phyloP scores from a whole-genome alignment of 2,888 invertebrate genomes.

The Cheilosia impressa region DNA sequence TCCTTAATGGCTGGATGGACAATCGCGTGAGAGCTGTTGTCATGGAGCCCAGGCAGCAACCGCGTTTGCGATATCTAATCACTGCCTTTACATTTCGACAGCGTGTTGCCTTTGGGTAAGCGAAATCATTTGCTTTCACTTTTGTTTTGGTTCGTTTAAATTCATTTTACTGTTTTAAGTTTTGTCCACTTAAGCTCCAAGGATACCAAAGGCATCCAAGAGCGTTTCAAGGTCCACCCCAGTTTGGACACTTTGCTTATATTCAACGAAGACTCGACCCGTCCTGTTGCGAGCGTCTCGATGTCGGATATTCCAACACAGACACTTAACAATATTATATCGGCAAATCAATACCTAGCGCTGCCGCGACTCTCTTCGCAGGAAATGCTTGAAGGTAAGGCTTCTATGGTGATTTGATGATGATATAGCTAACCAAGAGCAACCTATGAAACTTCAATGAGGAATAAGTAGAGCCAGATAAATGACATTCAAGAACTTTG shows the following conservation, averaged over 20 bases:
- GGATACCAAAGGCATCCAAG: slow-evolving; percentile 87
- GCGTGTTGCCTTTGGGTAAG: slow-evolving; percentile 93
- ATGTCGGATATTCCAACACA: slow-evolving; percentile 95
- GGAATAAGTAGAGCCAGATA: too few species aligned
- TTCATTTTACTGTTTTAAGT: slow-evolving; percentile 83
- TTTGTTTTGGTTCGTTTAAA: slow-evolving; percentile 48
- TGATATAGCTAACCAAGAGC: neutral
- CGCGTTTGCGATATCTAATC: slow-evolving; percentile 93
- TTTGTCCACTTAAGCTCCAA: slow-evolving; percentile 87
- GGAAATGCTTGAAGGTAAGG: slow-evolving; percentile 85
- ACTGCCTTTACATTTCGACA: slow-evolving; percentile 94
- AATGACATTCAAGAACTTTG: too few species aligned
- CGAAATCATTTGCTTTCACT: slow-evolving; percentile 63
- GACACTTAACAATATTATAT: slow-evolving; percentile 94
- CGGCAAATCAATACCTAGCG: slow-evolving; percentile 93
- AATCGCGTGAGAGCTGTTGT: slow-evolving; percentile 95
- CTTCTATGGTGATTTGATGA: neutral
- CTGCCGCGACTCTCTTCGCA: slow-evolving; percentile 97
- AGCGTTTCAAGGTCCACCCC: slow-evolving; percentile 89
- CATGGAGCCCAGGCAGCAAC: slow-evolving; percentile 90
- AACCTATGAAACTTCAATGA: neutral
- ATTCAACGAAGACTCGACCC: slow-evolving; percentile 93
- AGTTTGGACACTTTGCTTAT: slow-evolving; percentile 92
- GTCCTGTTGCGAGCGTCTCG: slow-evolving; percentile 93
- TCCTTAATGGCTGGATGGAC: slow-evolving; percentile 95